Percentiles rank a stretch among this genome's conserved stretches.
Conservation (phyloP, 2,797 vertebrate species). For the Capromys pilorides region DNA sequence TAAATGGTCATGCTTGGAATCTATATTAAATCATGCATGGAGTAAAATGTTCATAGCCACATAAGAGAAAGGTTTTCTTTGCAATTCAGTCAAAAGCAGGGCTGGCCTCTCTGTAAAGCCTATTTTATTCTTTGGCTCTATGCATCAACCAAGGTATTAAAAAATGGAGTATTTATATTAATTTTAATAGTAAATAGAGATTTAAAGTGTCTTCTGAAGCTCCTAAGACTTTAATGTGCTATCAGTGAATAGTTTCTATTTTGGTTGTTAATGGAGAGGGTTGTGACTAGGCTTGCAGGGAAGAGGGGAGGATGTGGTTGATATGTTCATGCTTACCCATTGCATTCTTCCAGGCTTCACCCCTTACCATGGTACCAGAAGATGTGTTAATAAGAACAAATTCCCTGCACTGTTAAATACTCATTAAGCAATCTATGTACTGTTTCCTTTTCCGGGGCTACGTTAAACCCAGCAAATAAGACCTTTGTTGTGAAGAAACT, state of each 20-base stretch:
- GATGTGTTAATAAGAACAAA: background rate
- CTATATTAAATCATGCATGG: background rate
- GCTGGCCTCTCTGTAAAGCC: background rate
- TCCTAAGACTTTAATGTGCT: background rate
- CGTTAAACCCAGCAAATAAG: background rate
- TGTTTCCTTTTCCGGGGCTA: background rate
- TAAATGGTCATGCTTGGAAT: background rate
- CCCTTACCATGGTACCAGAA: background rate
- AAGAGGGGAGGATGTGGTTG: background rate
- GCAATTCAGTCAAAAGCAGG: background rate
- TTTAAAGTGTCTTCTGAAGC: background rate
- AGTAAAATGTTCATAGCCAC: background rate
- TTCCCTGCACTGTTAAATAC: background rate
- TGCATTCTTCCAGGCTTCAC: background rate
- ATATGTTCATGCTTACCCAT: background rate
- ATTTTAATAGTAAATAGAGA: background rate
- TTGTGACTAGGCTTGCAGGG: background rate
- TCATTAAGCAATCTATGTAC: background rate
- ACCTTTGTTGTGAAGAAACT: background rate
- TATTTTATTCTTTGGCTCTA: background rate
- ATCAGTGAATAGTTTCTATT: background rate
- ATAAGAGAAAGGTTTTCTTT: background rate
- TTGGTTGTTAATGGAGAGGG: background rate
- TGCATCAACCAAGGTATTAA: background rate
- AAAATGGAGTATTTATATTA: background rate